Base-by-base conservation (phyloP, 2,888 invertebrate genomes). In the Callinectes sapidus region DNA sequence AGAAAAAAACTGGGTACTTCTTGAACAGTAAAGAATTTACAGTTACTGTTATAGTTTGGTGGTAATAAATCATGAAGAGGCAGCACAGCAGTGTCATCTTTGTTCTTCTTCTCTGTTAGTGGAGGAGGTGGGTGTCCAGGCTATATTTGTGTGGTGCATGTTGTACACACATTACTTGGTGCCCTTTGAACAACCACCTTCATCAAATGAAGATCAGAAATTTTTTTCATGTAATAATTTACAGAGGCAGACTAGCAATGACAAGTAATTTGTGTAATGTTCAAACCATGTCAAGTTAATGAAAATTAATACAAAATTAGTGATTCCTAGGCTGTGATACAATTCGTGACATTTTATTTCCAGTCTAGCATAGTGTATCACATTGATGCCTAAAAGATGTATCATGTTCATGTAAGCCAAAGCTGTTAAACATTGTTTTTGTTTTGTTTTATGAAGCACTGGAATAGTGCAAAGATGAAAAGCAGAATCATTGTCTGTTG, bases 251-350 rank as follows among this genome's bases (percentile, higher is more conserved):
- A 61, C 23, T 61, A 23, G 71, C 8, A 71, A 1, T 71, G 23
- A 71, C 71, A 71, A 28, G 71, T 28, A 71, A 71, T 71, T n/a
- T 28, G 71, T 71, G 28, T 28, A 2, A 13, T 28, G 28, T 28
- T 71, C 28, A 71, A 71, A 28, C 28, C 10, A 71, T 28, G 10
- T 28, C 28, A 28, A 71, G 28, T 6, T 13, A 77, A 28, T 77
- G 23, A 28, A 35, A 81, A 32, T 35, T 13, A 32, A 81, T 2
- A 35, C 35, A 16, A 81, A 81, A 81, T 32, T 35, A 81, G 35
- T 81, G 18, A 35, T 81, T 35, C 18, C 81, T 81, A 81, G 81
- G 81, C 81, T 81, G 81, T 81, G 81, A 81, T 81, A 81, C 32
- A 32, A 35, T 81, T 81, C 35, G 28, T 81, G 35, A 81, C 35